A percentile compares a stretch with the other conserved stretches of the same genome.
Conservation (phyloP, 2,888 invertebrate genomes). For the Spatulosminthurus flaviceps region DNA sequence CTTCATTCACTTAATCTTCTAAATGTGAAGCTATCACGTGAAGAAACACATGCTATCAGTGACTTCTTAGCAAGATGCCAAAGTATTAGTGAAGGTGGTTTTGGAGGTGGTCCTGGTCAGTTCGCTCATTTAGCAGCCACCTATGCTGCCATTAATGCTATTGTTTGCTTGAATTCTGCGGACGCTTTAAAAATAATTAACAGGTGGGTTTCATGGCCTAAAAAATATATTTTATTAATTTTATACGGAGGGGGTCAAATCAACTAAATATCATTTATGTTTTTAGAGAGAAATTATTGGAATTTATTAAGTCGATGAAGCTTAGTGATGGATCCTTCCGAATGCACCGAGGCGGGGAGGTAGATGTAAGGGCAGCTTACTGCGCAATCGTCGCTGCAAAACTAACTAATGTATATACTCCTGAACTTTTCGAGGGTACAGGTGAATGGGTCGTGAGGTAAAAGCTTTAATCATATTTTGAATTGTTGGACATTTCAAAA, state of each 20-base stretch:
- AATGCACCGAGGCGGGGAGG: conserved; percentile 91
- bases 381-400: conserved; percentile 93
- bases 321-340: conserved; percentile 89
- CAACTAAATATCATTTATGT: background rate
- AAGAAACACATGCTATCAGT: conserved; percentile 70
- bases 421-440: conserved; percentile 82
- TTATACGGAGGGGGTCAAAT: too few relatives aligned
- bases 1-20: conserved; percentile 87
- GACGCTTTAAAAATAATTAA: conserved; percentile 89
- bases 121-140: conserved; percentile 94
- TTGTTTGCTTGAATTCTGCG: conserved; percentile 87
- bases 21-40: conserved; percentile 72
- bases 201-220: conserved; percentile 71
- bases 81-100: conserved; percentile 79
- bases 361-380: conserved; percentile 95
- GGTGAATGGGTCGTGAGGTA: conserved; percentile 88
- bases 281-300: conserved; percentile 73
- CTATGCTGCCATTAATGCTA: conserved; percentile 94
- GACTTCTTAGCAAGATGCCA: conserved; percentile 78
- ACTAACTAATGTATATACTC: conserved; percentile 76
- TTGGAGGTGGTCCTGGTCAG: conserved; percentile 94
- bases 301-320: conserved; percentile 81
- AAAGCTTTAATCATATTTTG: background rate
- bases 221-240: too few relatives aligned
- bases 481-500: too few relatives aligned